Evolutionary conservation across 1,140 invertebrate genomes (phyloP).

Genomic region (Hyphantria cunea): DNA sequence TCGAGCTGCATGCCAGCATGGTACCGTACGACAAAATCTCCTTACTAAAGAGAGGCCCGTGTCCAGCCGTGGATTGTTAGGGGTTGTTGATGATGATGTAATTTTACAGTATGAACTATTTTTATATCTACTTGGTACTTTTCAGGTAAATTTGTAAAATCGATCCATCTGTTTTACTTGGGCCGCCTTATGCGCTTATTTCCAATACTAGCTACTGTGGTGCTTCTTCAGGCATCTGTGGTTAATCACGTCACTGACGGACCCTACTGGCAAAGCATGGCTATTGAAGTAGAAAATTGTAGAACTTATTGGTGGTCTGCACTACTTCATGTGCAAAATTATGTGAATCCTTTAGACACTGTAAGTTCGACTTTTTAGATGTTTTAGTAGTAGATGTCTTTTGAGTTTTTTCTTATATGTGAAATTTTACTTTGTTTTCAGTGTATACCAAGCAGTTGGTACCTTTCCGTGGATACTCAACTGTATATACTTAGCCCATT

Average conservation of each 20-base stretch:
- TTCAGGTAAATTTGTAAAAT: conserved; percentile 43
- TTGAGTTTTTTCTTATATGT: background rate
- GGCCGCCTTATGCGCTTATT: conserved; percentile 82
- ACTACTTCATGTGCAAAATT: conserved; percentile 52
- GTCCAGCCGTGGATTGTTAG: too few species aligned
- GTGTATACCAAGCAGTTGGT: conserved; percentile 83
- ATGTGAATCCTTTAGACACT: conserved; percentile 38
- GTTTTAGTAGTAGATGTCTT: background rate
- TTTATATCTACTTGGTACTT: background rate
- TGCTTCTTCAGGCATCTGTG: conserved; percentile 80
- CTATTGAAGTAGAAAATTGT: conserved; percentile 35
- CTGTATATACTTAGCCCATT: conserved; percentile 83
- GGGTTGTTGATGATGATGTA: too few species aligned
- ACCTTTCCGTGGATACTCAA: conserved; percentile 87
- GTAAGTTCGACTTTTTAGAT: conserved; percentile 39
- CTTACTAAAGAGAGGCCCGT: too few species aligned
- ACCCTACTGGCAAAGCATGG: conserved; percentile 78
- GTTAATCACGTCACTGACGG: conserved; percentile 82
- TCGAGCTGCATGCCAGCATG: too few species aligned
- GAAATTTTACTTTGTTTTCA: conserved; percentile 54
- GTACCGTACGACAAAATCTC: too few species aligned
- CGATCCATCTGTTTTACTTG: conserved; percentile 66
- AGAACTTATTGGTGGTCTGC: conserved; percentile 47
- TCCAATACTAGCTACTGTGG: conserved; percentile 81
- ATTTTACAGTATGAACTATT: too few species aligned